These are phyloP conservation scores for Chamaetylas fuelleborni DNA, from an alignment of 2,113 vertebrate species.

Conservation along the genomic window DNA sequence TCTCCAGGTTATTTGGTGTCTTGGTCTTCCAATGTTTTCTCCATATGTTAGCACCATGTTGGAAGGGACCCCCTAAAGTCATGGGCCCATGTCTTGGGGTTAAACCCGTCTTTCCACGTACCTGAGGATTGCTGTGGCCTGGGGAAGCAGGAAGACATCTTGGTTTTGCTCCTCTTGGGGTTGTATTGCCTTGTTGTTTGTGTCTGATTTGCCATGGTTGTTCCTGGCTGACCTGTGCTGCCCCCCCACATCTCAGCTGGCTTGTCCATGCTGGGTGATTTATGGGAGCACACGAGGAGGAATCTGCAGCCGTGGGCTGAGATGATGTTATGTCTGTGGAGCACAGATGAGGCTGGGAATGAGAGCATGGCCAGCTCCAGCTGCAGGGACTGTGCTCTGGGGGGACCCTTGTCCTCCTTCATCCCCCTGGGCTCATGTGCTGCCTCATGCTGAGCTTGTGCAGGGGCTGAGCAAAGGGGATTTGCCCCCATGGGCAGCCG, in stretches of 20 bases:
- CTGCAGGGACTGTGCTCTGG: background rate
- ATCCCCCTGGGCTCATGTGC: rapidly evolving
- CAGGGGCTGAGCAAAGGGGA: background rate
- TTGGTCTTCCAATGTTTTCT: background rate
- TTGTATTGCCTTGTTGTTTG: rapidly evolving
- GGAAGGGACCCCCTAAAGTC: background rate
- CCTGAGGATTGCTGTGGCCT: background rate
- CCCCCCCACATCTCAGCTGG: background rate
- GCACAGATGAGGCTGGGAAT: background rate
- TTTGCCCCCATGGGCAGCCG: background rate
- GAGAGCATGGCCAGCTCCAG: slow-evolving; percentile 24
- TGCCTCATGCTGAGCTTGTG: background rate
- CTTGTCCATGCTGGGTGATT: background rate
- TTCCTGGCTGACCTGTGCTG: background rate
- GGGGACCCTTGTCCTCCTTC: background rate
- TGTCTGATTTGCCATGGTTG: background rate
- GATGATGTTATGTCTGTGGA: slow-evolving; percentile 56
- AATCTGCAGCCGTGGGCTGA: slow-evolving; percentile 10
- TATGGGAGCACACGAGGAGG: background rate
- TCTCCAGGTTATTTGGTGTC: background rate
- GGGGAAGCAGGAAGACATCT: background rate
- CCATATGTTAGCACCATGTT: background rate
- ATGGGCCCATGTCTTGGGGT: rapidly evolving
- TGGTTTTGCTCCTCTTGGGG: background rate
- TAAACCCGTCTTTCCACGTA: background rate